A percentile compares a stretch with the other conserved stretches of the same genome.
Conservation (phyloP, 2,113 vertebrate genomes). For the Aythya baeri region DNA sequence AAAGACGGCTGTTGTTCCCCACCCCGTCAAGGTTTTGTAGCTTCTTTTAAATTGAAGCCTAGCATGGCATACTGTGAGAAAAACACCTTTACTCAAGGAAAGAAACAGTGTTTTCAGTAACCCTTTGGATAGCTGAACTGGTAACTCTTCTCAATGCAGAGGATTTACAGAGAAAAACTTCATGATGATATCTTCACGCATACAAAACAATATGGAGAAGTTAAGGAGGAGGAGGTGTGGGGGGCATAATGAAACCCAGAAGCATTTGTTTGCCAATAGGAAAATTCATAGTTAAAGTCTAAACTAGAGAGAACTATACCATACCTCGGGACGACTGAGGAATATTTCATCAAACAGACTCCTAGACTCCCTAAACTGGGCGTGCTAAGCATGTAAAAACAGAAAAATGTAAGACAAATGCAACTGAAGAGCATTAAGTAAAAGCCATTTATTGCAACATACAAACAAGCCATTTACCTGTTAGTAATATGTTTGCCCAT, state of each 20-base stretch:
- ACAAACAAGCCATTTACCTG: conserved; percentile 45
- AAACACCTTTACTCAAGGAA: background rate
- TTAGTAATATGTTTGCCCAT: conserved; percentile 2
- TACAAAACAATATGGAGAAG: background rate
- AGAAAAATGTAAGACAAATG: conserved; percentile 75
- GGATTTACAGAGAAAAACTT: background rate
- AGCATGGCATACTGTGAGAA: background rate
- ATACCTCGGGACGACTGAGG: conserved; percentile 79
- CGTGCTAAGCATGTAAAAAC: conserved; percentile 80
- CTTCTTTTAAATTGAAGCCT: background rate
- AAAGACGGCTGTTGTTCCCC: background rate
- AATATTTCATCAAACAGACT: conserved; percentile 83
- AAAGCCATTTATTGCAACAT: conserved; percentile 68
- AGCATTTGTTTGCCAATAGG: conserved; percentile 19
- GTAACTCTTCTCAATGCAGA: background rate
- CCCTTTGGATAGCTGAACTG: background rate
- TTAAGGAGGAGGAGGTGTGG: background rate
- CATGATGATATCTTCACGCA: background rate
- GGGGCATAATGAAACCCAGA: background rate
- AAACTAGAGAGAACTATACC: conserved; percentile 76
- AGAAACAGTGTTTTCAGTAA: background rate
- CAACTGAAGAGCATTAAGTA: conserved; percentile 71
- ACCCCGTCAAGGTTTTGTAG: background rate
- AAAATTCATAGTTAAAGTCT: conserved; percentile 70
- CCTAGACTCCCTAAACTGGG: conserved; percentile 82